These are phyloP conservation scores for Herminia tarsipennalis DNA, from an alignment of 2,888 invertebrate species.

Conservation along the genomic window DNA sequence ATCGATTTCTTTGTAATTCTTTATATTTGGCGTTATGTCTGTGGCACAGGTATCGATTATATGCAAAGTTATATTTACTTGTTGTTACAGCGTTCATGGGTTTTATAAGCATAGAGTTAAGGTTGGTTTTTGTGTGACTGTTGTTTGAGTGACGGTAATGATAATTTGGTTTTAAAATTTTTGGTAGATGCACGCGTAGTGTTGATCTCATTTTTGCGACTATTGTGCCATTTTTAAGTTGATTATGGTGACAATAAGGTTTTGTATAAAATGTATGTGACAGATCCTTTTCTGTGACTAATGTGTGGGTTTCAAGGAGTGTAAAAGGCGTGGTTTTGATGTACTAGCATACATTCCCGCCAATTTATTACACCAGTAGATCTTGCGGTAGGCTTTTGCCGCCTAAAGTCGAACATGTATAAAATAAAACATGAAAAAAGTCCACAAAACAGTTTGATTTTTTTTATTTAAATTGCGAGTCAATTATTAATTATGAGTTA, in stretches of 20 bases:
- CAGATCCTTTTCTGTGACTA: constrained; percentile 25
- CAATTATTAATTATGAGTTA: too few species aligned
- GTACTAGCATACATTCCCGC: constrained; percentile 11
- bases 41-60: constrained; percentile 53
- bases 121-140: constrained; percentile 1
- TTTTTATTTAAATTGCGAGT: too few species aligned
- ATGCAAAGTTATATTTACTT: constrained; percentile 16
- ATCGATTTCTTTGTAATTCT: constrained; percentile 54
- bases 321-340: constrained; percentile 27
- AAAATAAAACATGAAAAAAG: too few species aligned
- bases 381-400: too few species aligned
- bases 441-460: too few species aligned
- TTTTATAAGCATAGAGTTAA: neutral
- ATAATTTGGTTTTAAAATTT: constrained; percentile 18
- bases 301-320: constrained; percentile 23
- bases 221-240: constrained; percentile 54
- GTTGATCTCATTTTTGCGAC: constrained; percentile 43
- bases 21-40: constrained; percentile 47
- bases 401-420: too few species aligned
- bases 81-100: neutral
- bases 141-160: neutral
- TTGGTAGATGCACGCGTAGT: constrained; percentile 19
- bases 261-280: constrained; percentile 29
- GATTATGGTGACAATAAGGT: constrained; percentile 49
- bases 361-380: neutral